These are phyloP conservation scores for Rhagoletis pomonella DNA, from an alignment of 1,140 invertebrate genomes.

Conservation along the genomic window DNA sequence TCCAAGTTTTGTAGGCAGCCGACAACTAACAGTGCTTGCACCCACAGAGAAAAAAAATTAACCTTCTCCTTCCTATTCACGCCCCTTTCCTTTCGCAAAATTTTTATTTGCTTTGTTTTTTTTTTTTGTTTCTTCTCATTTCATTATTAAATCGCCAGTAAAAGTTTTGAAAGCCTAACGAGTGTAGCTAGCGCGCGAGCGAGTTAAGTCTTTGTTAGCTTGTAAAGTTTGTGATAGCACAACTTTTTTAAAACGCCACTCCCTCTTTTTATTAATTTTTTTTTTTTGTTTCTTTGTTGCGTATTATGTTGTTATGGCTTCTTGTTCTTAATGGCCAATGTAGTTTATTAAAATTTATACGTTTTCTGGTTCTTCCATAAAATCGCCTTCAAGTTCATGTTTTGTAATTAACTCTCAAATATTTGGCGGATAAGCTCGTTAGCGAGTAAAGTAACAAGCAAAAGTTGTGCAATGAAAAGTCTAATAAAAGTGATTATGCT, in stretches of 20 bases:
- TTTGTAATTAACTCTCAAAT: slow-evolving; percentile 48
- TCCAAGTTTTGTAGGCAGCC: slow-evolving; percentile 6
- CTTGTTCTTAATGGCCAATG: slow-evolving; percentile 39
- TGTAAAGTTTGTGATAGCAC: slow-evolving; percentile 40
- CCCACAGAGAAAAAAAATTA: background rate
- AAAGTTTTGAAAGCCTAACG: slow-evolving; percentile 30
- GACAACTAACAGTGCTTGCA: background rate
- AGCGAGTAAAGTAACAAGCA: background rate
- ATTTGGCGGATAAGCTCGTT: slow-evolving; percentile 37
- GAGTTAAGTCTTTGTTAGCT: slow-evolving; percentile 33
- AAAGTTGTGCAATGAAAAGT: slow-evolving; percentile 35
- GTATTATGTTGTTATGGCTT: background rate
- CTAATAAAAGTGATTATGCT: slow-evolving; percentile 39
- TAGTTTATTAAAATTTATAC: slow-evolving; percentile 47
- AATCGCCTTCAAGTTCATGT: slow-evolving; percentile 49
- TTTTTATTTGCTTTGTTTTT: background rate
- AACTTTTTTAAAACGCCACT: background rate
- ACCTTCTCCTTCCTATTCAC: background rate
- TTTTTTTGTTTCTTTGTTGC: background rate
- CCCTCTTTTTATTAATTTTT: background rate
- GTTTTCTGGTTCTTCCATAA: slow-evolving; percentile 4
- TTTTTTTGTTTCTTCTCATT: background rate
- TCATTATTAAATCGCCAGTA: slow-evolving; percentile 23
- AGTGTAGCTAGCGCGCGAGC: slow-evolving; percentile 51
- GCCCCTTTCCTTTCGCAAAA: background rate